These are phyloP conservation scores for Thyatira batis DNA, from an alignment of 2,888 invertebrate species.

Conservation along the genomic window DNA sequence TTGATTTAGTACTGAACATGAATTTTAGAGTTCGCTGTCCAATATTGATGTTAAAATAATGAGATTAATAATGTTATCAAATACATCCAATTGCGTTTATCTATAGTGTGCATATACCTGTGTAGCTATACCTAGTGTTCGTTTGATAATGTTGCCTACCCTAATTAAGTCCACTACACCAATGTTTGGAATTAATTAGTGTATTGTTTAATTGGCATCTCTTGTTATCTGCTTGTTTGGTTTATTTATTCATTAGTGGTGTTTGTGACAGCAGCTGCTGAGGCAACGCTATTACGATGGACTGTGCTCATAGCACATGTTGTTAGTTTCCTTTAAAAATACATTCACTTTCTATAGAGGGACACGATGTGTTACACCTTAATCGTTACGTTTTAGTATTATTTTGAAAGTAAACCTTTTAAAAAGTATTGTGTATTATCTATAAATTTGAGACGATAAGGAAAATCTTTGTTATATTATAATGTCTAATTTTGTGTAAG, in stretches of 20 bases:
- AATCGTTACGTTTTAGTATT: too few relatives aligned
- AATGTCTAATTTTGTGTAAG: too few relatives aligned
- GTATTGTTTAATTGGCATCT: slow-evolving; percentile 83
- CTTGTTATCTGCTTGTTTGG: slow-evolving; percentile 81
- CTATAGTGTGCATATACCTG: slow-evolving; percentile 38
- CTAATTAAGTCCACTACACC: slow-evolving; percentile 82
- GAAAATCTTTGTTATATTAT: too few relatives aligned
- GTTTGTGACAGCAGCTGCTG: slow-evolving; percentile 72
- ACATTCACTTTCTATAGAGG: slow-evolving; percentile 4
- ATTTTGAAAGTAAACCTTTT: too few relatives aligned
- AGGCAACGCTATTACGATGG: slow-evolving; percentile 47
- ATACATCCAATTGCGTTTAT: slow-evolving; percentile 52
- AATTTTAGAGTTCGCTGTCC: slow-evolving; percentile 3
- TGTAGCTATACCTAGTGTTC: slow-evolving; percentile 40
- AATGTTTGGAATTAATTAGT: slow-evolving; percentile 83
- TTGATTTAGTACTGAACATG: not conserved
- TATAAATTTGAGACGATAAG: too few relatives aligned
- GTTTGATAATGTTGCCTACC: slow-evolving; percentile 66
- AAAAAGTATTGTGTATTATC: too few relatives aligned
- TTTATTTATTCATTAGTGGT: slow-evolving; percentile 81
- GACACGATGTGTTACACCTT: too few relatives aligned
- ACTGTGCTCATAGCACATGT: slow-evolving; percentile 35
- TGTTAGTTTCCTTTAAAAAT: slow-evolving; percentile 5
- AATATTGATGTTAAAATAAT: slow-evolving; percentile 20
- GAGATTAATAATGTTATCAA: slow-evolving; percentile 38